Base-by-base conservation (phyloP, 2,888 invertebrate species). In the Leptinotarsa rubiginosa region DNA sequence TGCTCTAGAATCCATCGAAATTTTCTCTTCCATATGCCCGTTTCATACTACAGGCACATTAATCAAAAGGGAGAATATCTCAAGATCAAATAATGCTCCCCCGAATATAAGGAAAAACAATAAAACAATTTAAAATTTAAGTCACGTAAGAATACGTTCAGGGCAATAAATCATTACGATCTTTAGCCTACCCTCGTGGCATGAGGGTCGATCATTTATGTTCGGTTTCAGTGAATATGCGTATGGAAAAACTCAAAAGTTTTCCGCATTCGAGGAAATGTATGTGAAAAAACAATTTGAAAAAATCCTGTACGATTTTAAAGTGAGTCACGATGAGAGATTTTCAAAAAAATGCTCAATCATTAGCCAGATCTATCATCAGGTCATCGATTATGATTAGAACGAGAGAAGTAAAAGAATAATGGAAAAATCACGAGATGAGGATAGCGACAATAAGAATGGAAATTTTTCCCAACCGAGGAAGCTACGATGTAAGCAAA, bases 81-180 rank as follows among this genome's bases (percentile, higher is more conserved):
- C 82, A 69, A 78, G 83, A 83, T 84, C 83, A 83, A 84, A 84
- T 84, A 84, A 84, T 80, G 77, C 77, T 72, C 75, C 81, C 79
- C 79, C 75, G 76, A 77, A 62, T 59, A 31, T 78, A 69, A 69
- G 79, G 84, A 87, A 85, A 87, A 87, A 87, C 87, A 87, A 87
- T 87, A 87, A 87, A 87, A 87, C 86, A 85, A 84, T 87, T 87
- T 87, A 81, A 83, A 83, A 83, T 87, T 86, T 86, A 82, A 85
- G 87, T 87, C 87, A 87, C 87, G 87, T 86, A 85, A 85, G 84
- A 86, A 87, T 86, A 86, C 86, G 83, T 80, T 84, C 83, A 83
- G 78, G 78, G 83, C 82, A 79, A 87, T 87, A 87, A 87, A 87
- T 87, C 87, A 87, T 86, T 82, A 80, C 81, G 86, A 86, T 86